These are phyloP conservation scores for Pelvicachromis taeniatus DNA, from an alignment of 2,113 vertebrate species.

Conservation along the genomic window DNA sequence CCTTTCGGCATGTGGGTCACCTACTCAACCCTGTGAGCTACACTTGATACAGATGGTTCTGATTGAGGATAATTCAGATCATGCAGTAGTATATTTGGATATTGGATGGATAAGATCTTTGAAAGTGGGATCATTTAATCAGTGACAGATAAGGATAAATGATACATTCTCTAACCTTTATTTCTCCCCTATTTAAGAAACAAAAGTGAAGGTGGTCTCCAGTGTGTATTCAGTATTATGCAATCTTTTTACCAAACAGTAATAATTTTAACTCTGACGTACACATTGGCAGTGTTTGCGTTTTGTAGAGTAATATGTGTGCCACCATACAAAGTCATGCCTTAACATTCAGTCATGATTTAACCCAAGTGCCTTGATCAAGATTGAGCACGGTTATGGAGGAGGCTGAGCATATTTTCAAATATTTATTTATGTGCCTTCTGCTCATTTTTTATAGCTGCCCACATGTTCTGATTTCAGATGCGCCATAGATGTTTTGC, in stretches of 20 bases:
- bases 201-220: not conserved
- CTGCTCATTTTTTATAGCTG: not conserved
- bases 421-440: not conserved
- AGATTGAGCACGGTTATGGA: not conserved
- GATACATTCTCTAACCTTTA: not conserved
- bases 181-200: not conserved
- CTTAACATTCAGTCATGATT: not conserved
- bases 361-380: not conserved
- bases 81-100: slow-evolving; percentile 23
- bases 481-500: not conserved
- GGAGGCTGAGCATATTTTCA: not conserved
- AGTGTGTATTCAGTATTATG: not conserved
- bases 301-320: not conserved
- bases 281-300: not conserved
- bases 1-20: not conserved
- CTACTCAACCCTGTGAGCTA: not conserved
- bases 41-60: not conserved
- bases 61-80: not conserved
- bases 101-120: not conserved
- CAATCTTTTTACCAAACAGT: not conserved
- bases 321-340: not conserved
- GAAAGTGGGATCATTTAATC: not conserved
- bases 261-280: not conserved
- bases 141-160: not conserved
- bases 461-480: not conserved